Conservation (phyloP, 2,797 vertebrate species). For the Hipposideros larvatus region DNA sequence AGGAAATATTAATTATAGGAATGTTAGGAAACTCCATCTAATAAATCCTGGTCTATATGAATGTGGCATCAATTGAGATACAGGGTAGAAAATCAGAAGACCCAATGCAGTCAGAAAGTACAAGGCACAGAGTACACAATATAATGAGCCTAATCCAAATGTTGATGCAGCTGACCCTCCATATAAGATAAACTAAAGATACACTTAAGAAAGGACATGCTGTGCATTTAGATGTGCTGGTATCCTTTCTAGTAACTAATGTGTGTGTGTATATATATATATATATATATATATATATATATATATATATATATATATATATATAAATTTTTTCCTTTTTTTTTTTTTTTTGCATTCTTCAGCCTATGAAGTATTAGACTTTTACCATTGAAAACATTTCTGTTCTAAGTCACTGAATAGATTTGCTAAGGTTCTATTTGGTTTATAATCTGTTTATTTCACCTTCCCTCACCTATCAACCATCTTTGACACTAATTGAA, state of each 20-base stretch:
- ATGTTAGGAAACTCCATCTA: neutral
- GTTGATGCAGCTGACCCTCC: conserved; percentile 42
- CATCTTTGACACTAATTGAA: neutral
- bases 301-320: neutral
- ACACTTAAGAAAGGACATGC: neutral
- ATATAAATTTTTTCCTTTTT: neutral
- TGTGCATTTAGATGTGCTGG: neutral
- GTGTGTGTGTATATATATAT: neutral
- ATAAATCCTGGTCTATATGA: neutral
- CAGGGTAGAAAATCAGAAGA: neutral
- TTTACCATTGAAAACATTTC: neutral
- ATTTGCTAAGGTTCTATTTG: neutral
- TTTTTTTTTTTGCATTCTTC: neutral
- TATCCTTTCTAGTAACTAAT: neutral
- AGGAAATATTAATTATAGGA: conserved; percentile 37
- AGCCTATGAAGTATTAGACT: neutral
- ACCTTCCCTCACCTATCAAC: neutral
- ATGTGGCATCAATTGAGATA: neutral
- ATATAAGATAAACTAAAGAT: neutral
- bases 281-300: too few relatives aligned
- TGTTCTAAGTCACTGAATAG: neutral
- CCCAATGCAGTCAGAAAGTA: neutral
- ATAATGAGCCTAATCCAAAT: neutral
- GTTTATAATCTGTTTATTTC: neutral
- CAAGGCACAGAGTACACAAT: neutral